phyloP scores from a whole-genome alignment of 2,113 vertebrate species.

The Malurus elegans region DNA sequence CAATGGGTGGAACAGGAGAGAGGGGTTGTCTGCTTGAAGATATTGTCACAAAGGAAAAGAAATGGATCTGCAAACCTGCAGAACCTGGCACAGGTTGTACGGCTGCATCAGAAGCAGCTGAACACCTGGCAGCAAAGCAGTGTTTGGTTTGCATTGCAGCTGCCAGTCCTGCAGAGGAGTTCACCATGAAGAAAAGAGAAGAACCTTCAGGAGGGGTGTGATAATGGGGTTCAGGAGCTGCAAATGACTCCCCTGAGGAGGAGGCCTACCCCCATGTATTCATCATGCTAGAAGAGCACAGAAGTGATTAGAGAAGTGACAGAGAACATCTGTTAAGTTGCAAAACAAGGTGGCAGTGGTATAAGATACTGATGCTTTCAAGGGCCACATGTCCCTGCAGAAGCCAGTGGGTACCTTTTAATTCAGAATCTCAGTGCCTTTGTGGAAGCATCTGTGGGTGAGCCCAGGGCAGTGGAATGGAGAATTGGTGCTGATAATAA shows the following conservation, averaged over 20 bases:
- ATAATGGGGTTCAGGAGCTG: background rate
- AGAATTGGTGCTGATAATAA: background rate
- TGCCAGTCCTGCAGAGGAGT: background rate
- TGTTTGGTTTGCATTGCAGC: background rate
- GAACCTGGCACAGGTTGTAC: background rate
- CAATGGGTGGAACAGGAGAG: accelerated
- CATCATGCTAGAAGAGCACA: background rate
- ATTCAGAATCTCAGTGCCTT: background rate
- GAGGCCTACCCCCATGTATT: background rate
- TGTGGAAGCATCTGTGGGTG: background rate
- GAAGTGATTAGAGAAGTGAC: background rate
- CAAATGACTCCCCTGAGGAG: background rate
- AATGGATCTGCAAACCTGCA: background rate
- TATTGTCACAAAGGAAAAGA: background rate
- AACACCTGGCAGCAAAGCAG: background rate
- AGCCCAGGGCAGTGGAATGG: background rate
- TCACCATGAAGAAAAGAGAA: no score
- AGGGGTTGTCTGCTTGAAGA: background rate
- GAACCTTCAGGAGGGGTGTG: background rate
- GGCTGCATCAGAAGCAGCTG: background rate
- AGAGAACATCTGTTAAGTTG: background rate
- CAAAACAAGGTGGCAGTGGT: background rate
- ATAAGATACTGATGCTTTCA: background rate
- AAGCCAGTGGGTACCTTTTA: background rate
- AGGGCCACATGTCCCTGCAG: background rate